Evolutionary conservation across 2,113 vertebrate genomes (phyloP).

Genomic region (Gadus macrocephalus): DNA sequence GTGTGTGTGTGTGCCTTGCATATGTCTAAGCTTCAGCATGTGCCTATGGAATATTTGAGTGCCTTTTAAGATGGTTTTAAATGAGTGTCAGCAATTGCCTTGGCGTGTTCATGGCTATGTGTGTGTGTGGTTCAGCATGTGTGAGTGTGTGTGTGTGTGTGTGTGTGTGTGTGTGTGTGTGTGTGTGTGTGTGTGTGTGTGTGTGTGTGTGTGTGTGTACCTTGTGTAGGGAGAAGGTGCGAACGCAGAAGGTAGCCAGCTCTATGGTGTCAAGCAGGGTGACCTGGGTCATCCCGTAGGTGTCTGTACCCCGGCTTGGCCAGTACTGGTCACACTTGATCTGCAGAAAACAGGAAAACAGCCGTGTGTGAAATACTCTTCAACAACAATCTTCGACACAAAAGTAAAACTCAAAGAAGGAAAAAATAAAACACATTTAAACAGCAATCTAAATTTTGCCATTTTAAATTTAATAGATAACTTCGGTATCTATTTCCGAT

Average conservation of each 20-base stretch:
- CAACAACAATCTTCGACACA: too few relatives aligned
- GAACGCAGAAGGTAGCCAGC: constrained; percentile 91
- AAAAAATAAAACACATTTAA: background rate
- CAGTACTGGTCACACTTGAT: constrained; percentile 99
- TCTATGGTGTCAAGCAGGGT: constrained; percentile 94
- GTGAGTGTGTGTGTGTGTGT: too few relatives aligned
- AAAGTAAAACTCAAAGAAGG: background rate
- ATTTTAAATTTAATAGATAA: background rate
- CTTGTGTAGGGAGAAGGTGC: constrained; percentile 97
- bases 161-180: background rate
- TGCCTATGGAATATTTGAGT: background rate
- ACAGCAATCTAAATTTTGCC: background rate
- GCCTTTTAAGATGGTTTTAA: background rate
- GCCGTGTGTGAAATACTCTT: too few relatives aligned
- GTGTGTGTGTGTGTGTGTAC: constrained; percentile 53
- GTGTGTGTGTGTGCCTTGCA: too few relatives aligned
- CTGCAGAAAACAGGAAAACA: constrained; percentile 56
- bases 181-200: background rate
- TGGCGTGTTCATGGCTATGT: background rate
- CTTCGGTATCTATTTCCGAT: background rate
- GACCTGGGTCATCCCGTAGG: constrained; percentile 96
- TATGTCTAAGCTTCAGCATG: background rate
- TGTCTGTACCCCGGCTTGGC: constrained; percentile 91
- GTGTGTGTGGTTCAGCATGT: background rate
- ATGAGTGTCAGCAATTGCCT: constrained; percentile 4